Base-by-base conservation (phyloP, 1,140 invertebrate genomes). In the Caenorhabditis latens region DNA sequence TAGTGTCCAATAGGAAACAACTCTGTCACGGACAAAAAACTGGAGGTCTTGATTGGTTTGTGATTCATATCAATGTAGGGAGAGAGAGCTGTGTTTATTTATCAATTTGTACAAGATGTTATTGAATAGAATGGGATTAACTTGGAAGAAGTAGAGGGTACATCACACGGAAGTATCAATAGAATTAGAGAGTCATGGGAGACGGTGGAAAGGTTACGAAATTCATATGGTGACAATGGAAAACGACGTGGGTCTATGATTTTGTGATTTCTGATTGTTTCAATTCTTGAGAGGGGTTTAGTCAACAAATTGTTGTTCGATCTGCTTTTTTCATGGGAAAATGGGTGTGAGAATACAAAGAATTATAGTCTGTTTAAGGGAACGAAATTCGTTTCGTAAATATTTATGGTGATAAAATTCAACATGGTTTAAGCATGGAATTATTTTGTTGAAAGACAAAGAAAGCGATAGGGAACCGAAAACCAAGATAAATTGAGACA, bases 41-140 rank as follows among this genome's bases (percentile, higher is more conserved):
- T 63, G 58, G 24, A 32, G 24, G 9, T 32, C 24, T 63, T 63
- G 55, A 53, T 32, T 32, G 32, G 32, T 58, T 19, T 58, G 55
- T 58, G 55, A 58, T 58, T 58, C 19, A 58, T 19, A 16, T 58
- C 19, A 19, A 13, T 53, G 9, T 53, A 9, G 50, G 19, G 55
- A 19, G 55, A n/a, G 19, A 58, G 14, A n/a, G 55, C n/a, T 58
- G 32, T 53, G 16, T 53, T 53, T 53, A 16, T 53, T 53, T 53
- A 53, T 53, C 50, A 53, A 14, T 53, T 53, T 53, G 50, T 53
- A 58, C 57, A 19, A 40, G 24, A 63, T 32, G 61, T 63, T 63
- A 40, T 63, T 63, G 24, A 32, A 32, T 63, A 24, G 61, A 63
- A 63, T 63, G 24, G 61, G 61, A 63, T 63, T 63, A 32, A 24